These are phyloP conservation scores for Margaritifera margaritifera DNA, from an alignment of 2,888 invertebrate species.

Conservation along the genomic window DNA sequence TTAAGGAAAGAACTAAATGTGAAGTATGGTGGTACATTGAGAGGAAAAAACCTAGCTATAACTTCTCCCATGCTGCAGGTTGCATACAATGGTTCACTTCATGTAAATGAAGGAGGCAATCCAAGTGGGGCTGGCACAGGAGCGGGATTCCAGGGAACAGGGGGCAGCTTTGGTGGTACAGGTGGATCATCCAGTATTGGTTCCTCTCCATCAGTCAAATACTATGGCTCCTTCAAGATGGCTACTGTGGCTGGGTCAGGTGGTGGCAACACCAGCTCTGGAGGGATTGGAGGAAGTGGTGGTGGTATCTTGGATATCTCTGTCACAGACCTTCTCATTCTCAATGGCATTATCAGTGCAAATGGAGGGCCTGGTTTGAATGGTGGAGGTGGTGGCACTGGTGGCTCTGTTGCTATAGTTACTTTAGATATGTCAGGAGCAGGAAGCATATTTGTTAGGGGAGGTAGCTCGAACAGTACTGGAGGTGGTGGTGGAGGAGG, in stretches of 20 bases:
- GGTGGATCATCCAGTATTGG: slow-evolving; percentile 43
- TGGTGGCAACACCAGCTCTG: slow-evolving; percentile 36
- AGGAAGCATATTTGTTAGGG: slow-evolving; percentile 39
- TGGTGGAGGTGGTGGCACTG: slow-evolving; percentile 51
- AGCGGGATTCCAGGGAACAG: slow-evolving; percentile 38
- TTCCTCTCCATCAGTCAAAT: slow-evolving; percentile 14
- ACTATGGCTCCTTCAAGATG: slow-evolving; percentile 24
- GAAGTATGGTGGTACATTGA: slow-evolving; percentile 42
- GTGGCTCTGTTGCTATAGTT: slow-evolving; percentile 32
- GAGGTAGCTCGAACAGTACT: slow-evolving; percentile 31
- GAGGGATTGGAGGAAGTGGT: slow-evolving; percentile 35
- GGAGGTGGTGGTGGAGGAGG: slow-evolving; percentile 58
- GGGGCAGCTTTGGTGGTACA: slow-evolving; percentile 54
- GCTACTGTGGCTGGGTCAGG: slow-evolving; percentile 36
- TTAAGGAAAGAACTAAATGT: slow-evolving; percentile 38
- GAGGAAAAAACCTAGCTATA: slow-evolving; percentile 34
- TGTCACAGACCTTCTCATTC: slow-evolving; percentile 20
- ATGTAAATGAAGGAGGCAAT: slow-evolving; percentile 36
- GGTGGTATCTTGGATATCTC: slow-evolving; percentile 38
- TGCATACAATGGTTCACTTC: slow-evolving; percentile 42
- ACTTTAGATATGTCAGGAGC: slow-evolving; percentile 34
- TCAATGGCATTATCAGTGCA: slow-evolving; percentile 49
- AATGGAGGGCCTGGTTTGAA: slow-evolving; percentile 34
- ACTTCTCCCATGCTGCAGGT: slow-evolving; percentile 37
- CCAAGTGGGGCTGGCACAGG: slow-evolving; percentile 32